A percentile compares a stretch with the other conserved stretches of the same genome.
phyloP scores from a whole-genome alignment of 2,888 invertebrate species.

The Thymelicus lineola region DNA sequence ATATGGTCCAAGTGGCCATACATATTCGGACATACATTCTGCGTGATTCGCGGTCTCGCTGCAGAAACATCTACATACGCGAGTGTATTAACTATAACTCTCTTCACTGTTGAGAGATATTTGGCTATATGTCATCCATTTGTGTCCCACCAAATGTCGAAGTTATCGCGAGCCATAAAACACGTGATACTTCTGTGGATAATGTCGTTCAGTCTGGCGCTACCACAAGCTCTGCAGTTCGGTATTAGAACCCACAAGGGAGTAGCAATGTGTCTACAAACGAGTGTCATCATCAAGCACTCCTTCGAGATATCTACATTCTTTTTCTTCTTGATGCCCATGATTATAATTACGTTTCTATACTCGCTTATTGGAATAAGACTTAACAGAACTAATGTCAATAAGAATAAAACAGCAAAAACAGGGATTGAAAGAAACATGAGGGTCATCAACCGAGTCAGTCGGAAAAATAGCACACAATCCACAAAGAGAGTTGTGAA shows the following conservation, averaged over 20 bases:
- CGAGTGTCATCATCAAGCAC: constrained; percentile 82
- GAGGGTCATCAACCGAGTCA: constrained; percentile 56
- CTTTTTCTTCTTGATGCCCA: constrained; percentile 91
- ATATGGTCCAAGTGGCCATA: constrained; percentile 92
- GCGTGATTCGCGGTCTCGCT: constrained; percentile 90
- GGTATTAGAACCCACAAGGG: constrained; percentile 70
- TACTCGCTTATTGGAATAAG: constrained; percentile 88
- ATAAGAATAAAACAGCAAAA: constrained; percentile 58
- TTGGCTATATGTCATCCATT: constrained; percentile 87
- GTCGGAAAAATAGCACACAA: constrained; percentile 75
- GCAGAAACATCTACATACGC: constrained; percentile 93
- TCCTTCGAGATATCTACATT: constrained; percentile 89
- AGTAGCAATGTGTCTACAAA: constrained; percentile 79
- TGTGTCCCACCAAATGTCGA: constrained; percentile 93
- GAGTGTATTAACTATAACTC: constrained; percentile 91
- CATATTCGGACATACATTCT: constrained; percentile 91
- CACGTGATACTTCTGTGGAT: constrained; percentile 94
- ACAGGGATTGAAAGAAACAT: constrained; percentile 55
- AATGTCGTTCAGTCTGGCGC: constrained; percentile 88
- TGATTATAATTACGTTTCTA: constrained; percentile 90
- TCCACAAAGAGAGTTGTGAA: constrained; percentile 89
- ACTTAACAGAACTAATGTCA: constrained; percentile 77
- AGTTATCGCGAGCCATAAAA: constrained; percentile 92
- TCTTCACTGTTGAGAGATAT: constrained; percentile 92
- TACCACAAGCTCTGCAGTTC: constrained; percentile 87